A percentile compares a stretch with the other conserved stretches of the same genome.
Evolutionary conservation across 2,888 invertebrate genomes (phyloP).

Genomic region (Drosophila affinis): DNA sequence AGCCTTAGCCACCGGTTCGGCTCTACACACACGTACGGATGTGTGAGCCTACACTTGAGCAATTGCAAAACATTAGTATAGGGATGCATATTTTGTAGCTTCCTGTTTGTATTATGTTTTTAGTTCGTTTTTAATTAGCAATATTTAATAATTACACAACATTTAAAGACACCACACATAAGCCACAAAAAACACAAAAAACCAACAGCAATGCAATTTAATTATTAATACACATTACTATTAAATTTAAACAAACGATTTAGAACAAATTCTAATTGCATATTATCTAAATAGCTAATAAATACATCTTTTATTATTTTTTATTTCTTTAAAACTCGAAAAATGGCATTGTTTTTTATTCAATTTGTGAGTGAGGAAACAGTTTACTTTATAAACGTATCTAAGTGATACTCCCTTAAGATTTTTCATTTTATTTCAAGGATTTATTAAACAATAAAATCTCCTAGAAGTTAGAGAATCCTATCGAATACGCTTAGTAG

Average conservation of each 20-base stretch:
- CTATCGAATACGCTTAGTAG: too few species aligned
- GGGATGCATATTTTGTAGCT: not conserved
- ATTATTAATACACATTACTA: constrained; percentile 35
- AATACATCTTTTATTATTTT: constrained; percentile 59
- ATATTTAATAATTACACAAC: constrained; percentile 41
- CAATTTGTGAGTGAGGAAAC: not conserved
- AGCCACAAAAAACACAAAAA: constrained; percentile 7
- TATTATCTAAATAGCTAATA: constrained; percentile 67
- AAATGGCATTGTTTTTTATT: not conserved
- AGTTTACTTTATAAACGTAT: too few species aligned
- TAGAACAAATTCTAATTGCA: constrained; percentile 72
- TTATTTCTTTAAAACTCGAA: constrained; percentile 54
- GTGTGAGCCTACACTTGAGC: not conserved
- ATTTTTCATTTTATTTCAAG: too few species aligned
- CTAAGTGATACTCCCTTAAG: too few species aligned
- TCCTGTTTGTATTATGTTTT: not conserved
- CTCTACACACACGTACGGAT: not conserved
- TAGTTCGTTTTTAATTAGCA: constrained; percentile 48
- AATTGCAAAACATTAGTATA: not conserved
- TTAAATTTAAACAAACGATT: constrained; percentile 51
- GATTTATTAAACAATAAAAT: too few species aligned
- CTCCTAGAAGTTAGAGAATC: too few species aligned
- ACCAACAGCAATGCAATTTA: constrained; percentile 64
- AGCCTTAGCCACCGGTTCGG: constrained; percentile 43
- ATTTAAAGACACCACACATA: constrained; percentile 17